Evolutionary conservation across 2,113 vertebrate genomes (phyloP), one percentile per base, ranked within the genome.

Genomic region (Mormyrus lacerda): DNA sequence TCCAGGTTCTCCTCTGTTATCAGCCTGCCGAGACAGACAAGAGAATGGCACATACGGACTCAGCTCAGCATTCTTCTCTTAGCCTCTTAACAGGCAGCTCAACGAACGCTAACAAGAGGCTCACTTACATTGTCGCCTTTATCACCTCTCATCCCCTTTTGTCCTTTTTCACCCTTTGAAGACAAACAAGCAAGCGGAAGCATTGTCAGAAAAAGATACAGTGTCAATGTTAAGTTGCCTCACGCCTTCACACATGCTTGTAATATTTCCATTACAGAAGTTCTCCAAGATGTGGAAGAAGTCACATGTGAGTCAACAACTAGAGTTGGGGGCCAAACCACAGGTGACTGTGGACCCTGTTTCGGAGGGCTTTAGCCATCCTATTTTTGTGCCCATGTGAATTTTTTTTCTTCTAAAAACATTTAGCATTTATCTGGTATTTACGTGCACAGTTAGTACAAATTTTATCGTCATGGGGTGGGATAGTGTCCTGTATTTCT

Each of bases 1-100:
- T 11, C 98, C 98, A 35, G 93, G 93, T 94, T 99, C 98, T 90
- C 97, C 98, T 94, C 93, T 97, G 91, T 95, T 93, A 53, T 92
- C 92, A 51, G 86, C 95, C 96, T 97, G 93, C 86, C 93, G 90
- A 19, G 4, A 82, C 8, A 24, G 5, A 83, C 76, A 11, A 44
- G 24, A 91, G 4, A 48, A 47, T 13, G 27, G 55, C 7, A 27
- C 42, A 31, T 7, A 69, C 24, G 1, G n/a, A 5, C 61, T 79
- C 10, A 88, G n/a, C 5, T 35, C 10, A 83, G 51, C 79, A 0
- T 45, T 50, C 21, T 7, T 85, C 35, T 55, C 10, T 24, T 21
- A 65, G 88, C 4, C 2, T 5, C n/a, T 8, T 44, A 83, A 3
- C 47, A 88, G 7, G 24, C 19, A 3, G 21, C 10, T 53, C 7